Percentiles rank a stretch among this genome's conserved stretches.
Evolutionary conservation across 1,140 invertebrate species (phyloP).

Genomic region (Tetramorium parvispinum): DNA sequence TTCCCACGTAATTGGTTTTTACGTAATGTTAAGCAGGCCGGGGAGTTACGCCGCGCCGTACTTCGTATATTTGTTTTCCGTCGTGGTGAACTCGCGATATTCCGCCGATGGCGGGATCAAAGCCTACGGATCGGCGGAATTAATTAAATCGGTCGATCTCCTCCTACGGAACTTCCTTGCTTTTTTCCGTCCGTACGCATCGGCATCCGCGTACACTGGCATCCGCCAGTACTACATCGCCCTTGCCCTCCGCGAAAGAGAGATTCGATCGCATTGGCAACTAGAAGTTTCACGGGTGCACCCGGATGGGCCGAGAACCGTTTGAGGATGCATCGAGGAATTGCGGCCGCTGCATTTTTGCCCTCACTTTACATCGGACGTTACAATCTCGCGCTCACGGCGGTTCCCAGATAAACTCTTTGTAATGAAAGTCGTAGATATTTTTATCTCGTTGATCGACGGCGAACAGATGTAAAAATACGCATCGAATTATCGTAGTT

Average conservation of each 20-base stretch:
- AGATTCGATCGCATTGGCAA: slow-evolving; percentile 50
- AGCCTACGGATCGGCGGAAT: slow-evolving; percentile 77
- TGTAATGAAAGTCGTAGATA: slow-evolving; percentile 31
- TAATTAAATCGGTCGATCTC: slow-evolving; percentile 77
- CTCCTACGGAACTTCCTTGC: slow-evolving; percentile 65
- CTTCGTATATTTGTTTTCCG: slow-evolving; percentile 80
- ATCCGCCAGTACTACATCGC: neutral
- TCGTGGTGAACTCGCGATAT: slow-evolving; percentile 80
- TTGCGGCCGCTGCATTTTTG: slow-evolving; percentile 47
- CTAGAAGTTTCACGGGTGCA: slow-evolving; percentile 39
- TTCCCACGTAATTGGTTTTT: slow-evolving; percentile 82
- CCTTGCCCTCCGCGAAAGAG: neutral
- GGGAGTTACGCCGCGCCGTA: slow-evolving; percentile 52
- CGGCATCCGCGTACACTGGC: neutral
- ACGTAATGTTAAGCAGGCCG: slow-evolving; percentile 81
- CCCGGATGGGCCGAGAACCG: slow-evolving; percentile 6
- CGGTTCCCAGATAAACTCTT: slow-evolving; percentile 10
- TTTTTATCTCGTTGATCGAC: slow-evolving; percentile 5
- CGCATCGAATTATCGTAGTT: neutral
- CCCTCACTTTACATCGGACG: neutral
- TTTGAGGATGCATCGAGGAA: slow-evolving; percentile 56
- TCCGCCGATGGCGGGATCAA: slow-evolving; percentile 75
- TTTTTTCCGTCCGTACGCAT: slow-evolving; percentile 46
- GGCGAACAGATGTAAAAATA: neutral
- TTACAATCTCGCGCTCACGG: neutral